Evolutionary conservation across 2,888 invertebrate genomes (phyloP), one percentile per base, ranked within the genome.

Genomic region (Tromatobia lineatoria): DNA sequence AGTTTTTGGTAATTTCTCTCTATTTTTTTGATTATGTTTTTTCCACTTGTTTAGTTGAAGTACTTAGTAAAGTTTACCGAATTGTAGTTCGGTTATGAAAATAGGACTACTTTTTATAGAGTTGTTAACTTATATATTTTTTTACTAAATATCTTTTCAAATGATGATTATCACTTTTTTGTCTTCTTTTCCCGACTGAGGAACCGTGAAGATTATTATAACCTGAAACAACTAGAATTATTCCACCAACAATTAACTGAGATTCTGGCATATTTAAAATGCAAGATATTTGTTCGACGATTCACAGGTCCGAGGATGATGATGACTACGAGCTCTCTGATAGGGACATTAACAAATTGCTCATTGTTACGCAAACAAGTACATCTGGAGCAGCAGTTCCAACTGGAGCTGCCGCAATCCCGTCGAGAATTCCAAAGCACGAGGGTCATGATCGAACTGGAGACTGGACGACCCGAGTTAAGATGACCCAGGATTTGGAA

Each of bases 401-500:
- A 20, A 23, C 54, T 23, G 94, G 93, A 8, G 94, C 93, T 1
- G 88, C 88, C 50, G 85, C 91, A 8, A 91, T 94, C 80, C 88
- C 94, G 3, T 94, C 95, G 71, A 95, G 96, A 84, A 94, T 95
- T 47, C 96, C 96, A 10, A 98, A 97, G 88, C 99, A 99, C 93
- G 98, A 98, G 90, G 97, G 97, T 15, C 96, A 97, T 89, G 99
- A 99, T 94, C 96, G 98, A 64, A 98, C 98, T 3, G 98, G 98
- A 0, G 99, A 98, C 91, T 97, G 96, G 96, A 96, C 96, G 84
- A 97, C 98, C 0, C 95, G 99, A 86, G 97, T 98, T 54, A 99
- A 99, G 95, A 98, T 99, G 94, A 97, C 98, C 10, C 98, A 99
- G 94, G 99, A 99, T 91, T 94, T 99, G 89, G 98, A 97, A 89